Conservation (phyloP, 2,888 invertebrate genomes). For the Dasypogon diadema region DNA sequence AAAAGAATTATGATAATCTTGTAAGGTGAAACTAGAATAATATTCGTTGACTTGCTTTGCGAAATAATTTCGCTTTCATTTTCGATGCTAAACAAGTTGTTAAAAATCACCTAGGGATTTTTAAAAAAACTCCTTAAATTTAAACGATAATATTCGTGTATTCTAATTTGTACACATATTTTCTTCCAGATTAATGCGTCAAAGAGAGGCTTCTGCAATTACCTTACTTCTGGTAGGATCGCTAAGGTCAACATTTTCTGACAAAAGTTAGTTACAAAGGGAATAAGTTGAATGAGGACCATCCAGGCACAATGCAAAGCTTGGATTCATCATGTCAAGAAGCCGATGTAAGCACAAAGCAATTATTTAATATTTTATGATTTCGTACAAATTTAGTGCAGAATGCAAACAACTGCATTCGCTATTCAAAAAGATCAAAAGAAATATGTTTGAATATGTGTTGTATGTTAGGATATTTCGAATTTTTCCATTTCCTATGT, state of each 20-base stretch:
- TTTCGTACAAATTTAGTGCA: no score
- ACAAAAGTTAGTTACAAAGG: slow-evolving; percentile 42
- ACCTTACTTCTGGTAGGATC: not conserved
- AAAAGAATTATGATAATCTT: no score
- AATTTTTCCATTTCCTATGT: no score
- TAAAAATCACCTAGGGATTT: no score
- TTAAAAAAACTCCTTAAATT: no score
- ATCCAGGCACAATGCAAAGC: slow-evolving; percentile 73
- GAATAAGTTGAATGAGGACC: slow-evolving; percentile 61
- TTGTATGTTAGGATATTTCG: no score
- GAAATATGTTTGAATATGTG: no score
- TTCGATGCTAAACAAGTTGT: not conserved
- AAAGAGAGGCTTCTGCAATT: not conserved
- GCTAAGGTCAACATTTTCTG: slow-evolving; percentile 7
- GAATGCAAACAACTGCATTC: no score
- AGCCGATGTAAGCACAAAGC: slow-evolving; percentile 72
- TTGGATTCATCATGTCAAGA: slow-evolving; percentile 76
- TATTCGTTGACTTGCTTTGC: not conserved
- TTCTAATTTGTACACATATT: no score
- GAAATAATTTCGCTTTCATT: not conserved
- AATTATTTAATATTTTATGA: no score
- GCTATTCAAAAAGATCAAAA: no score
- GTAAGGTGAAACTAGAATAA: not conserved
- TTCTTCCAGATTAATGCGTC: slow-evolving; percentile 41
- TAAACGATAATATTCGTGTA: no score